Evolutionary conservation across 2,888 invertebrate species (phyloP), one percentile per base, ranked within the genome.

Genomic region (Agrochola litura): DNA sequence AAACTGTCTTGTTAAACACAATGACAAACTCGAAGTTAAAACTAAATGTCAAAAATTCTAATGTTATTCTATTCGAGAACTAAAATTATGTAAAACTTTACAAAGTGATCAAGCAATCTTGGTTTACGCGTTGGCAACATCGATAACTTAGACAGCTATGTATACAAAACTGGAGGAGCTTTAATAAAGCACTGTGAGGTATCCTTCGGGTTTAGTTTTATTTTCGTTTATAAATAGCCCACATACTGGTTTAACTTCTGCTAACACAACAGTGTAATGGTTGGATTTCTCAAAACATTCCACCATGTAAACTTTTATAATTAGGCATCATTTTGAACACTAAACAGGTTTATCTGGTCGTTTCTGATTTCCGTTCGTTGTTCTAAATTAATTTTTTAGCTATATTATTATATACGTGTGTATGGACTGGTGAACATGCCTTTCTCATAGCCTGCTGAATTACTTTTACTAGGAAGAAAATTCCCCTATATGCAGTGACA

Each of bases 191-290:
- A 73, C 88, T 46, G 79, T 81, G 82, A 76, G 67, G 81, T 85
- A 85, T 85, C 84, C 85, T 76, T 82, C 66, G 72, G 84, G 80
- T 83, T 76, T 81, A 79, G 82, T 91, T 88, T 92, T 92, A 90
- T 92, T 93, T 91, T 89, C 79, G 84, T 91, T 89, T 92, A 92
- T 89, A 92, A 92, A 92, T 92, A 93, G 89, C 90, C n/a, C 82
- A 87, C 87, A 87, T 88, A 89, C 86, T 72, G 85, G 89, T 86
- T 86, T 78, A 81, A 80, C 80, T 84, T 83, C 85, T 82, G 85
- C 77, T 78, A 83, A 75, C 69, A 76, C 82, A 77, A 75, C 84
- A 81, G 74, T 76, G 77, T 82, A 82, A 85, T 83, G 77, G 76
- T 71, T 67, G 85, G 82, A 85, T 83, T 89, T 89, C 83, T 83